Evolutionary conservation across 2,797 vertebrate genomes (phyloP), one percentile per base, ranked within the genome.

Genomic region (Craterocephalus amniculus): DNA sequence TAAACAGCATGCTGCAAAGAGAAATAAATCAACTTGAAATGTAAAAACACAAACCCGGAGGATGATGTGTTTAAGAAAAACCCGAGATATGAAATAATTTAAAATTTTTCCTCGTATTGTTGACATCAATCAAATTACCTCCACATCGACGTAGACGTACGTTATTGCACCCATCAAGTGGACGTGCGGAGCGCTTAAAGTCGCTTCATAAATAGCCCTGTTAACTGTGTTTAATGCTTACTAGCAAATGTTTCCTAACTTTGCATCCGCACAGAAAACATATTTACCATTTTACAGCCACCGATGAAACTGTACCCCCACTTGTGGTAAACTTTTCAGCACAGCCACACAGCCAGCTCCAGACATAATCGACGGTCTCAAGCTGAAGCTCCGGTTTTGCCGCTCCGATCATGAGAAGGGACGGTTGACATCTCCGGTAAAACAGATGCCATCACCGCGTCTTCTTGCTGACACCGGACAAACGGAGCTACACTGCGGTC

Each of bases 271-370:
- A 54, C 0, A 58, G 64, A 77, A 43, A 1, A 45, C 10, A 75
- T 84, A 88, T 83, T 93, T 93, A 95, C 94, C 94, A 95, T 95
- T 0, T 86, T 72, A 62, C 22, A 74, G 73, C 78, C 72, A 84
- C 57, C 55, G 76, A 20, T 61, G 60, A 32, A 2, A 66, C 49
- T 36, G 79, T 63, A 11, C 61, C 74, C 84, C 68, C 29, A 88
- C 85, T 93, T 88, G 81, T 45, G 79, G 10, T 76, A 70, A 94
- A 95, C 87, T 95, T 95, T 93, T 89, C 78, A 81, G 85, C 75
- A 0, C 81, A 60, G 78, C 80, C 62, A 67, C 67, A n/a, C 58
- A 26, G 32, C 66, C 2, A 74, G 73, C 73, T 78, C 84, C 73
- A 80, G 72, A 63, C 93, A 94, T 94, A 88, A 76, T 91, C 89